Base-by-base conservation (phyloP, 2,113 vertebrate genomes). In the Pristiophorus japonicus region DNA sequence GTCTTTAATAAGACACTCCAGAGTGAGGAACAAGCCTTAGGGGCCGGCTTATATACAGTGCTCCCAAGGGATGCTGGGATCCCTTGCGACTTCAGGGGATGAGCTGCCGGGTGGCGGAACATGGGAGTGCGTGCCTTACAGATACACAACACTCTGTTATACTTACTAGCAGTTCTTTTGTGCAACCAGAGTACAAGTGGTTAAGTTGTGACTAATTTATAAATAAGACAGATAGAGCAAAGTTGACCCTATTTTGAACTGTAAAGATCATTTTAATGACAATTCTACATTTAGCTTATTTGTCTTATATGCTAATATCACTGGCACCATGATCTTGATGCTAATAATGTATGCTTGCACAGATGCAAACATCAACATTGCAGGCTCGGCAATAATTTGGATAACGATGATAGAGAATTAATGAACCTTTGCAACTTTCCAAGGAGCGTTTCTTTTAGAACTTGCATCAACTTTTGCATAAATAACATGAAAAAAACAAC, bases 391-490 rank as follows among this genome's bases (percentile, higher is more conserved):
- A 38, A 92, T 92, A 12, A 59, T 92, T 92, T 63, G 59, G 55
- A 59, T 38, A 84, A 45, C 42, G 78, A 84, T 84, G 78, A 84
- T 84, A 84, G 38, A 84, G 78, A 84, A 42, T 92, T 92, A 62
- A 63, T 92, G 55, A 92, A 34, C 30, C 88, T n/a, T 92, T 92
- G 34, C 88, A 63, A 14, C 45, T 85, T 85, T 51, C 84, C 24
- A 47, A 47, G 22, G 22, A 85, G 18, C 8, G 1, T 38, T 85
- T 85, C 45, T 47, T 51, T 85, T 3, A 27, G 42, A 85, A 6
- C 42, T 47, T 47, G 45, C 20, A 85, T 85, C 42, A 85, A 20
- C 45, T 85, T 85, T 85, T 85, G 84, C 84, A 47, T 47, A 85
- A 85, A 47, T 27, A 22, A 47, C 45, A 85, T 47, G 42, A 85